Evolutionary conservation across 2,888 invertebrate genomes (phyloP).

Genomic region (Rhogogaster chlorosoma): DNA sequence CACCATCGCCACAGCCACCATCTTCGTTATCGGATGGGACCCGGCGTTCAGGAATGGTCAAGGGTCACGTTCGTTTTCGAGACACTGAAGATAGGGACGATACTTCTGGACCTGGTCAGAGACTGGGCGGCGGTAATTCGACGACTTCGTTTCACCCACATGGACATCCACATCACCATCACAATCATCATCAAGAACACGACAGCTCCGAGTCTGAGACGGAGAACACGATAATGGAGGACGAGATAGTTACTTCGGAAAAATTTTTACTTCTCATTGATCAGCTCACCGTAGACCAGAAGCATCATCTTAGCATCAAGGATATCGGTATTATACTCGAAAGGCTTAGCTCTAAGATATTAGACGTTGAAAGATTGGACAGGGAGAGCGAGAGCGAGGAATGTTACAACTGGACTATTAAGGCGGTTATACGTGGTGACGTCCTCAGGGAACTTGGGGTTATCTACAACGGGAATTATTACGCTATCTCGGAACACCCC

Average conservation of each 20-base stretch:
- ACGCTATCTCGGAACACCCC: constrained; percentile 96
- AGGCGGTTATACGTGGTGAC: constrained; percentile 95
- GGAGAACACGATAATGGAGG: constrained; percentile 95
- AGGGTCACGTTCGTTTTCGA: constrained; percentile 91
- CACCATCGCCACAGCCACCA: constrained; percentile 83
- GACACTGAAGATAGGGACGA: constrained; percentile 84
- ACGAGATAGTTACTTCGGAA: constrained; percentile 93
- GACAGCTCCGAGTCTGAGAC: constrained; percentile 96
- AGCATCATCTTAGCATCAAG: constrained; percentile 94
- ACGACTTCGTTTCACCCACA: constrained; percentile 60
- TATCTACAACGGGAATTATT: constrained; percentile 97
- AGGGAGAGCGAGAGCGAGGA: constrained; percentile 96
- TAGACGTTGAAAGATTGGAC: constrained; percentile 95
- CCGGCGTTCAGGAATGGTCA: constrained; percentile 80
- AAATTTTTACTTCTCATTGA: constrained; percentile 96
- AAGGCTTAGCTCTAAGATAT: constrained; percentile 93
- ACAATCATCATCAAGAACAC: constrained; percentile 80
- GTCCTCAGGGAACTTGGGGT: constrained; percentile 94
- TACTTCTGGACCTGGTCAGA: constrained; percentile 73
- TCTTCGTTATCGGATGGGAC: constrained; percentile 77
- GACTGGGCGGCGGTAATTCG: constrained; percentile 61
- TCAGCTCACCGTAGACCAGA: constrained; percentile 95
- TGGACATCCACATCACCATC: constrained; percentile 63
- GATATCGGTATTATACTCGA: constrained; percentile 97
- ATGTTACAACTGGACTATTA: constrained; percentile 98